Conservation (phyloP, 1,140 invertebrate species). For the silkworm (Bombyx mori) region DNA sequence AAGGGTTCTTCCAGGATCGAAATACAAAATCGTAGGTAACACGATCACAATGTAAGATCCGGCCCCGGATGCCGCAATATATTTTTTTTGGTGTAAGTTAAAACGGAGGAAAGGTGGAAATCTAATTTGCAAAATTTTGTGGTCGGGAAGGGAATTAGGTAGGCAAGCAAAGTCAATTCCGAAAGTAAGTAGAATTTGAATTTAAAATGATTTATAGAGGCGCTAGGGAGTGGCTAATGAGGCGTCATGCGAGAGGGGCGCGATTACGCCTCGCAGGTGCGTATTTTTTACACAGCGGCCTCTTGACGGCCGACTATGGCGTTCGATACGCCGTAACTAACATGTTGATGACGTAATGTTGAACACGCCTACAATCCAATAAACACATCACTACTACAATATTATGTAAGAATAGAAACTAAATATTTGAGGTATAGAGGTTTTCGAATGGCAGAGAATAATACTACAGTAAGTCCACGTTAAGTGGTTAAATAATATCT, state of each 20-base stretch:
- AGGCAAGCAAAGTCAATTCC: constrained; percentile 67
- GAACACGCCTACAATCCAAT: constrained; percentile 23
- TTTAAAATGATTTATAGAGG: constrained; percentile 71
- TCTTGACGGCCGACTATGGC: constrained; percentile 28
- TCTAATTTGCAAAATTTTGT: constrained; percentile 66
- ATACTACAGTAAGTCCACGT: no score
- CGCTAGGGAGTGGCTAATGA: constrained; percentile 66
- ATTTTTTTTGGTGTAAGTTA: constrained; percentile 37
- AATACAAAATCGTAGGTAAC: constrained; percentile 1
- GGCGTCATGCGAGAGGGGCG: constrained; percentile 64
- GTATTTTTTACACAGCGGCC: constrained; percentile 45
- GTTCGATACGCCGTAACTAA: constrained; percentile 13
- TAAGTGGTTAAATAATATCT: no score
- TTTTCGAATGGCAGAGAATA: no score
- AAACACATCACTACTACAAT: neutral
- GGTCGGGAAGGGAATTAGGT: constrained; percentile 58
- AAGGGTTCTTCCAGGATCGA: neutral
- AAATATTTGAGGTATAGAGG: no score
- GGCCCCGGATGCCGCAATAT: constrained; percentile 40
- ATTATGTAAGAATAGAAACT: no score
- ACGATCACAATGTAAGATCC: neutral
- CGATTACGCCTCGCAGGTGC: constrained; percentile 42
- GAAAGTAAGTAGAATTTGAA: constrained; percentile 69
- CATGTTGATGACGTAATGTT: constrained; percentile 25
- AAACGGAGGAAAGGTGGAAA: constrained; percentile 48